Base-by-base conservation (phyloP, 2,797 vertebrate genomes). In the Onychomys leucogaster region DNA sequence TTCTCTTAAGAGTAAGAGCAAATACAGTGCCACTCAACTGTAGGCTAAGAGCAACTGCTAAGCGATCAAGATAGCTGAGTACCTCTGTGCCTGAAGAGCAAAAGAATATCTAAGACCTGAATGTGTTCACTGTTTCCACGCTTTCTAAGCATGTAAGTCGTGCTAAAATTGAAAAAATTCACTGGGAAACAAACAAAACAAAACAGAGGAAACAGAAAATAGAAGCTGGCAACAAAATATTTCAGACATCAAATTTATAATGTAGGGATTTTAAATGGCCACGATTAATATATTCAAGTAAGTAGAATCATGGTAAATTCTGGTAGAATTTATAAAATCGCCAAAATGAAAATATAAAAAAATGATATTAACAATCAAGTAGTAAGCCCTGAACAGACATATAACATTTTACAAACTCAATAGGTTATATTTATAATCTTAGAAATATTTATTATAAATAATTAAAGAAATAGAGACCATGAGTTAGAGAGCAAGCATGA, bases 311-410 rank as follows among this genome's bases (percentile, higher is more conserved):
- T 73, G 11, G 10, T 65, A n/a, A 63, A n/a, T 91, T 86, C n/a
- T 88, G 37, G 37, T 23, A 88, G 69, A 75, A 32, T 75, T 27
- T 55, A 59, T 41, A 14, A 59, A 88, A 75, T 5, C 29, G 75
- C 90, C 43, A 89, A 71, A 25, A 5, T 81, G 27, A 69, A 76
- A 85, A 80, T 46, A 89, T 46, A 92, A 43, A 80, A 55, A 46
- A 52, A 41, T 90, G 12, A 95, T 90, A 52, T 85, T 41, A 89
- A 80, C 29, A 80, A 92, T 67, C 84, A 23, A 61, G 46, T 69
- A 46, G 14, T 23, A 49, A 84, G 11, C 10, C 61, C 41, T 65
- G 29, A 84, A 65, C 10, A 63, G 37, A 63, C 27, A 43, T 32
- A 21, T 34, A 65, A 65, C 27, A 63, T 46, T 65, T 65, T 65